Base-by-base conservation (phyloP, 2,888 invertebrate species). In the Eurytoma californica region DNA sequence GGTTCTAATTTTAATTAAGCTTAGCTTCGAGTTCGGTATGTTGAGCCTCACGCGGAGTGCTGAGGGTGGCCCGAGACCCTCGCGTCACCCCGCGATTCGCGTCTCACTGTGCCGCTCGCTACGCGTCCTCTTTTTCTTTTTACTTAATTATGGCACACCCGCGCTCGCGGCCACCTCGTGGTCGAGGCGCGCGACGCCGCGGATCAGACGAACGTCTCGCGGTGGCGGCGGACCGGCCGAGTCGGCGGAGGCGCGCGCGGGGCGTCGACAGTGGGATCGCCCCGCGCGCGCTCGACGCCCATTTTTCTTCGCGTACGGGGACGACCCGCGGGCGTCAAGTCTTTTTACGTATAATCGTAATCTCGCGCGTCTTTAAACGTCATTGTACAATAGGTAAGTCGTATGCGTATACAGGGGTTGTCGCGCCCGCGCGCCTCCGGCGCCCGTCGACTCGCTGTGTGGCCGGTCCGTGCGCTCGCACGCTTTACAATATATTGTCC, bases 101-200 rank as follows among this genome's bases (percentile, higher is more conserved):
- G 39, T 39, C 39, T 39, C 39, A 39, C 39, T 39, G 39, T 39
- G 14, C 20, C 83, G 69, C 72, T 83, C 80, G 79, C 84, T 69
- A 68, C 63, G 39, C 65, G 30, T 77, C 66, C 14, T 55, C 30
- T 66, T 67, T 61, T 63, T 78, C 70, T 74, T 76, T 65, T 81
- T 82, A 78, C 80, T 82, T 82, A 81, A 85, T 88, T 89, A 89
- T 89, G 89, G 89, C 89, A 89, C 89, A 88, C 87, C 83, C 86
- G 74, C 84, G 88, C 87, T 83, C 86, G 74, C 84, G 83, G 87
- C 85, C 85, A 82, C 82, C 83, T 53, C 53, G 53, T n/a, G 63
- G 9, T 30, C 39, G 24, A 80, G 82, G 76, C 61, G 82, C 78
- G 82, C 78, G 80, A 80, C 76, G 76, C 70, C 18, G 65, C 55